Percentiles rank a stretch among this genome's conserved stretches.
These are phyloP conservation scores for Bubalus kerabau DNA, from an alignment of 2,113 vertebrate species.

Conservation along the genomic window DNA sequence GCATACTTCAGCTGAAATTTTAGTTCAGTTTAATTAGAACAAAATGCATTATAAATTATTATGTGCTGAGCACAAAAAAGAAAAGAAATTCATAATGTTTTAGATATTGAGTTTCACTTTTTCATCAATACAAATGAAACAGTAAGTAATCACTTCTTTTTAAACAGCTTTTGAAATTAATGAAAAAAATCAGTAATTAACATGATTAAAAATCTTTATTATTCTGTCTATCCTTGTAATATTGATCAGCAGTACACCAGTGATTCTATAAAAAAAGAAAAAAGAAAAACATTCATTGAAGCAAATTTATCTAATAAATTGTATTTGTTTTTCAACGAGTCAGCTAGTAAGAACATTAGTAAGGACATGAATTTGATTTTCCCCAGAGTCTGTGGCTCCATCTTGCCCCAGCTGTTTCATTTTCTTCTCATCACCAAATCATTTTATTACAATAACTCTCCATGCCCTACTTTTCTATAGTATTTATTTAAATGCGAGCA, in stretches of 20 bases:
- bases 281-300: background rate
- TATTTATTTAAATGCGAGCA: background rate
- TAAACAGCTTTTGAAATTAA: background rate
- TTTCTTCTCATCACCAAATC: conserved; percentile 63
- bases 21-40: conserved; percentile 58
- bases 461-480: background rate
- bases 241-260: conserved; percentile 5
- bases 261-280: background rate
- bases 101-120: conserved; percentile 36
- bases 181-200: background rate
- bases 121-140: conserved; percentile 42
- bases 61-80: conserved; percentile 19
- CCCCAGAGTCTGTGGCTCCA: conserved; percentile 49
- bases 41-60: conserved; percentile 46
- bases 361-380: conserved; percentile 41
- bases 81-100: conserved; percentile 50
- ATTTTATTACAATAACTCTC: conserved; percentile 44
- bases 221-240: background rate
- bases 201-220: background rate
- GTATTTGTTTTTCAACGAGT: conserved; percentile 62
- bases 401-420: conserved; percentile 72
- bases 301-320: conserved; percentile 62
- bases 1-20: conserved; percentile 11
- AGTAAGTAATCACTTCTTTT: background rate
- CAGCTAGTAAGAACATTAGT: conserved; percentile 36